phyloP scores from a whole-genome alignment of 2,797 vertebrate species.

The Clarias fuscus region DNA sequence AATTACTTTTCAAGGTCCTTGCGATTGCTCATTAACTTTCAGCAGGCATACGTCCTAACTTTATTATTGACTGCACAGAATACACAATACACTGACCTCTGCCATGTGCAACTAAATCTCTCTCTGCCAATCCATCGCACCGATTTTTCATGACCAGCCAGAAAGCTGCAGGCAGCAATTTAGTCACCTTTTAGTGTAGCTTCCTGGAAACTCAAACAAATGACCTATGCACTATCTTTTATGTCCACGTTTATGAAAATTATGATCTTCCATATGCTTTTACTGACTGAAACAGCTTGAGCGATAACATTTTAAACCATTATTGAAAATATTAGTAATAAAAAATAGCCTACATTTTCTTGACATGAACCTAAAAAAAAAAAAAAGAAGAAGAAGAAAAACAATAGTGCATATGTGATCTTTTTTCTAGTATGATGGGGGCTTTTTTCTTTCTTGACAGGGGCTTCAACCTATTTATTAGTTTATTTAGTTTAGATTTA shows the following conservation, averaged over 20 bases:
- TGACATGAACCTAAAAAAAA: background rate
- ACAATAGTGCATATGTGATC: background rate
- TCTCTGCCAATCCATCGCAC: constrained; percentile 91
- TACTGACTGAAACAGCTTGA: background rate
- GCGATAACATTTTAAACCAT: background rate
- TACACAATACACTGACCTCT: constrained; percentile 99
- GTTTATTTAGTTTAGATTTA: background rate
- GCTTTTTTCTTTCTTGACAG: background rate
- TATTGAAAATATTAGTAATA: background rate
- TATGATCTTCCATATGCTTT: background rate
- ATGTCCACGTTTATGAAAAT: background rate
- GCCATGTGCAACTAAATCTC: constrained; percentile 97
- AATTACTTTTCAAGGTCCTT: constrained; percentile 99
- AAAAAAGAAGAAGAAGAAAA: background rate
- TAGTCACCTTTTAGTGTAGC: constrained; percentile 74
- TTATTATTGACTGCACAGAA: constrained; percentile 99
- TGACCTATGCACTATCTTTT: constrained; percentile 13
- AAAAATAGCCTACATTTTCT: background rate
- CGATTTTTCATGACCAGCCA: constrained; percentile 83
- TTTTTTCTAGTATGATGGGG: background rate
- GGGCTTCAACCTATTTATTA: background rate
- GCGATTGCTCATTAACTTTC: constrained; percentile 97
- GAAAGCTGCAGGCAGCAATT: constrained; percentile 81
- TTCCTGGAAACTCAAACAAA: constrained; percentile 30
- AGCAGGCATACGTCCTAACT: constrained; percentile 93